These are phyloP conservation scores for Thereva nobilitata DNA, from an alignment of 2,888 invertebrate genomes.

Conservation along the genomic window DNA sequence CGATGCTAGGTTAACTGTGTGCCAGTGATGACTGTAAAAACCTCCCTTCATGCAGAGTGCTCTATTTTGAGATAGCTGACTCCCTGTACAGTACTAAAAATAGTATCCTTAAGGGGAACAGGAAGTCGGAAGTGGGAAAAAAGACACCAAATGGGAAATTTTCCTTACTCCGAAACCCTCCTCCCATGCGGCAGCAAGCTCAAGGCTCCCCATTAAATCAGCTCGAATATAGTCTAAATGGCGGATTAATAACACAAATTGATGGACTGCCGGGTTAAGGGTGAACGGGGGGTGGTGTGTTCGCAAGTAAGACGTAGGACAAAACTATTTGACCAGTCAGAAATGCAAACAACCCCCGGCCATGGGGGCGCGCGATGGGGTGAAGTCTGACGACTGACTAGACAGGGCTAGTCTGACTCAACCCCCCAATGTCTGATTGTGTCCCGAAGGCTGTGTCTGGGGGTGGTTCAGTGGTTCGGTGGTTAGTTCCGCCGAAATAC, in stretches of 20 bases:
- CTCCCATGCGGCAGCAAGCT: background rate
- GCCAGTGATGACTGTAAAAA: no score
- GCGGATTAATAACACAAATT: slow-evolving; percentile 27
- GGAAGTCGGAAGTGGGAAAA: slow-evolving; percentile 16
- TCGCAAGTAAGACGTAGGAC: slow-evolving; percentile 18
- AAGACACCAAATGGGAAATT: slow-evolving; percentile 19
- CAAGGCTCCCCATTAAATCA: slow-evolving; percentile 6
- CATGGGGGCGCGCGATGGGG: background rate
- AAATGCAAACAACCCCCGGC: slow-evolving; percentile 16
- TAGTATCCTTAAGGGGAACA: no score
- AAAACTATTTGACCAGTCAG: slow-evolving; percentile 7
- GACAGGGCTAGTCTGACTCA: slow-evolving; percentile 24
- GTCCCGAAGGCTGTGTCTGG: slow-evolving; percentile 1
- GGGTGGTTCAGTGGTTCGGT: background rate
- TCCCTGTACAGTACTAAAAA: no score
- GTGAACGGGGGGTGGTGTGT: slow-evolving; percentile 4
- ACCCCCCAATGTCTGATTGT: slow-evolving; percentile 17
- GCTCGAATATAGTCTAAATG: background rate
- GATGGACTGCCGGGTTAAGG: no score
- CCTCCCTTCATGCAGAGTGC: no score
- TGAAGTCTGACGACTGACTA: slow-evolving; percentile 1
- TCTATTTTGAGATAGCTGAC: no score
- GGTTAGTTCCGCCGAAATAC: slow-evolving; percentile 18
- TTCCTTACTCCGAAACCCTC: background rate
- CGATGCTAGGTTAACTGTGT: no score